Evolutionary conservation across 2,113 vertebrate genomes (phyloP).

Genomic region (Apteryx mantelli): DNA sequence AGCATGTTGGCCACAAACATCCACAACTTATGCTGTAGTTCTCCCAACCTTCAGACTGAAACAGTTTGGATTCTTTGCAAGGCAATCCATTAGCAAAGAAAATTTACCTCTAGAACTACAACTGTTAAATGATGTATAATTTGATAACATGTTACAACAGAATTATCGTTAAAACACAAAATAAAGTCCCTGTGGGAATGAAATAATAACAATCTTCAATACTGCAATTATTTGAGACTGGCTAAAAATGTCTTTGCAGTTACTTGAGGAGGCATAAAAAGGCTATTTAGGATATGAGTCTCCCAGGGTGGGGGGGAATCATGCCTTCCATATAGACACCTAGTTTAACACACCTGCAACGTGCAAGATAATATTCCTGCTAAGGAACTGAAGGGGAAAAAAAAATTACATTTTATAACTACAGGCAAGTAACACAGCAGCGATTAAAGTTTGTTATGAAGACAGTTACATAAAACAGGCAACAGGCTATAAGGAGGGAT

Average conservation of each 20-base stretch:
- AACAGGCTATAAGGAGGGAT: neutral
- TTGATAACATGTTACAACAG: conserved; percentile 1
- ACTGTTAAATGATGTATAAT: neutral
- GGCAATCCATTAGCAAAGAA: neutral
- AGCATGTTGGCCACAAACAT: neutral
- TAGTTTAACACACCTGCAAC: neutral
- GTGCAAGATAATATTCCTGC: neutral
- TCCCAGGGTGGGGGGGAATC: neutral
- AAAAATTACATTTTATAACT: neutral
- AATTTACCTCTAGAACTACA: neutral
- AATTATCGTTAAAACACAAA: conserved; percentile 35
- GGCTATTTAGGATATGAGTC: neutral
- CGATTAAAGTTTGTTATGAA: conserved; percentile 5
- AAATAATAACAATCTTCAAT: neutral
- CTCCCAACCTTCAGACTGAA: neutral
- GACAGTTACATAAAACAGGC: neutral
- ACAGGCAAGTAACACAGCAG: neutral
- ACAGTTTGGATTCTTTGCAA: neutral
- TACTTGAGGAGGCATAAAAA: neutral
- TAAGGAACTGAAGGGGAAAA: neutral
- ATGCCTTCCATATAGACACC: neutral
- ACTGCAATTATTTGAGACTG: neutral
- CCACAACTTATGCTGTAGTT: neutral
- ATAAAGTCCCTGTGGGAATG: neutral
- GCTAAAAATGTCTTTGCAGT: neutral